Conservation (phyloP, 1,140 invertebrate species). For the Linepithema humile region DNA sequence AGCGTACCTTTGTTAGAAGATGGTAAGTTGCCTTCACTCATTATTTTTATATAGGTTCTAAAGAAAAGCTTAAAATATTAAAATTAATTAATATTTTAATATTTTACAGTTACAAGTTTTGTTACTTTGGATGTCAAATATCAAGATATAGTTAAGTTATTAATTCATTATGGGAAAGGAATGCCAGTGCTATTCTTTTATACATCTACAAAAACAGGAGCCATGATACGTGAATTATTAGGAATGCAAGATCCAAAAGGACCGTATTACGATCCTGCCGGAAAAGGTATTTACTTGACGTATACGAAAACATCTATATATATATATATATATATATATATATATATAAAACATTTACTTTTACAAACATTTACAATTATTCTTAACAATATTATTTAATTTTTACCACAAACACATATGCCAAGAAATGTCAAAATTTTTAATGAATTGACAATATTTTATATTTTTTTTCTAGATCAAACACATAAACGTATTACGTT, state of each 20-base stretch:
- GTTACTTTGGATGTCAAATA: conserved; percentile 87
- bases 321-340: too few species aligned
- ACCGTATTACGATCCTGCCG: conserved; percentile 86
- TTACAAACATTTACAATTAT: too few species aligned
- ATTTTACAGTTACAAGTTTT: conserved; percentile 78
- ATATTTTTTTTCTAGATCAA: conserved; percentile 83
- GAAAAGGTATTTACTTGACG: conserved; percentile 84
- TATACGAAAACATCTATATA: background rate
- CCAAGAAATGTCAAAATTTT: background rate
- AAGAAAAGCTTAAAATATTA: background rate
- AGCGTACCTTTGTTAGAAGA: conserved; percentile 88
- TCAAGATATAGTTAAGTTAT: conserved; percentile 88
- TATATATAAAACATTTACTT: too few species aligned
- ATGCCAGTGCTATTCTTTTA: conserved; percentile 92
- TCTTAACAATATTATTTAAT: background rate
- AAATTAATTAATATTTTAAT: background rate
- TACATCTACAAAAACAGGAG: conserved; percentile 87
- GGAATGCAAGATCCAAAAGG: conserved; percentile 84
- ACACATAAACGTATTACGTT: conserved; percentile 91
- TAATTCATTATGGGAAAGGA: conserved; percentile 89
- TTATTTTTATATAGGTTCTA: background rate
- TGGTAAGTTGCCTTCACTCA: conserved; percentile 74
- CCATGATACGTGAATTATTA: conserved; percentile 88
- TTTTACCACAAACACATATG: background rate
- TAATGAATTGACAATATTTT: background rate